Base-by-base conservation (phyloP, 1,140 invertebrate species). In the Mycetomoellerius zeteki region DNA sequence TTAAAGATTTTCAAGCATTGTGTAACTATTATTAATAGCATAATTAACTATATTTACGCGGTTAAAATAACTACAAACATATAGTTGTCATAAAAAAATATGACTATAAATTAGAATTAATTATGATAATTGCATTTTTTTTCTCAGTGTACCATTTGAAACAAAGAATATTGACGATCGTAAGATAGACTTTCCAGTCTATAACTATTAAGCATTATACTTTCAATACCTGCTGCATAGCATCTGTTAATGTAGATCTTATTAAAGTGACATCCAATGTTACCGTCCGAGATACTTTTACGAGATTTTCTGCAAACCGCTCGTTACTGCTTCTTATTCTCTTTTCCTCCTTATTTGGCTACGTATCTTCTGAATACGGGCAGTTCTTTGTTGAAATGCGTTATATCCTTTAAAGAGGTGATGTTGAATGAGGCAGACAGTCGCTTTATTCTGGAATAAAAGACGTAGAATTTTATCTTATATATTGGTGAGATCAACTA, bases 281-380 rank as follows among this genome's bases (percentile, higher is more conserved):
- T 50, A 43, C 24, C 19, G 21, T 62, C 12, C 24, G 16, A 75
- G 69, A 84, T 37, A 47, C n/a, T 84, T 75, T 84, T 84, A 84
- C 54, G 21, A 72, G 69, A 84, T 84, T 73, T 75, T 27, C 80
- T 50, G 47, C 72, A 75, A 75, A 84, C 80, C 56, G 69, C 69
- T 84, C 69, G 56, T 84, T 73, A 75, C 65, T 50, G 72, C n/a
- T 50, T 75, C 24, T 75, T 75, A 84, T 84, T 56, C 54, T 73
- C 19, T 75, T 84, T 84, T 37, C 54, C 21, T 60, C n/a, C 56
- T 60, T 75, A 27, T 60, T 84, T 84, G 37, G 24, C 52, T 16
- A 52, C 33, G 14, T 52, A 54, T 75, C 37, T 84, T 14, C 37
- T 47, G 80, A 84, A 82, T 73, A 82, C 67, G 58, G 37, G n/a